A percentile compares a stretch with the other conserved stretches of the same genome.
phyloP scores from a whole-genome alignment of 2,797 vertebrate genomes.

The Silurus aristotelis region DNA sequence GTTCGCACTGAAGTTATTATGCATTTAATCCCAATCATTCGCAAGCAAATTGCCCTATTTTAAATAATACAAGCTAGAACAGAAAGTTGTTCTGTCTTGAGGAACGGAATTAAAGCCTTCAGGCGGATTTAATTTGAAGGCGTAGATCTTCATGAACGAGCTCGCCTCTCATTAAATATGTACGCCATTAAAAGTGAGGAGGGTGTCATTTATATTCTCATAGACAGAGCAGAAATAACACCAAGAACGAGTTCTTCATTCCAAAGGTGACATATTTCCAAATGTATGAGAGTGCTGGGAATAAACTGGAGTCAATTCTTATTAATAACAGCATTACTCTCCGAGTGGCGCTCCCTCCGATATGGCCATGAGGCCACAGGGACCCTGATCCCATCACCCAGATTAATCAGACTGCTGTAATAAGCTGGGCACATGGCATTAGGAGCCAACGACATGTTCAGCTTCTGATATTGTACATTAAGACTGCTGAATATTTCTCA shows the following conservation, averaged over 20 bases:
- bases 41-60: not conserved
- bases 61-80: not conserved
- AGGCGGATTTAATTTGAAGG: conserved; percentile 36
- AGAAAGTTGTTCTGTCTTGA: not conserved
- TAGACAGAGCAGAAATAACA: conserved; percentile 65
- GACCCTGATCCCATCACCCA: conserved; percentile 59
- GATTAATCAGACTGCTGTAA: conserved; percentile 50
- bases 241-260: conserved; percentile 69
- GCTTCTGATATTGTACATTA: not conserved
- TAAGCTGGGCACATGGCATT: conserved; percentile 55
- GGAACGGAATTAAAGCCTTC: conserved; percentile 33
- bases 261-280: conserved; percentile 36
- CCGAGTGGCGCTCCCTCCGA: conserved; percentile 55
- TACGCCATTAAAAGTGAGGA: conserved; percentile 47
- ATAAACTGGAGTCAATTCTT: conserved; percentile 69
- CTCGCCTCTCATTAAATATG: conserved; percentile 37
- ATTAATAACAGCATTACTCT: conserved; percentile 73
- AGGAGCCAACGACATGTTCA: not conserved
- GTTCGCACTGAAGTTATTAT: conserved; percentile 29
- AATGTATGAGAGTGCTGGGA: conserved; percentile 58
- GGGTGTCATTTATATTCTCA: conserved; percentile 61
- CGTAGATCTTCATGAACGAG: conserved; percentile 25
- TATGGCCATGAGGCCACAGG: conserved; percentile 55
- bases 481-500: not conserved
- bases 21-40: not conserved